Base-by-base conservation (phyloP, 2,888 invertebrate species). In the Microdon myrmicae region DNA sequence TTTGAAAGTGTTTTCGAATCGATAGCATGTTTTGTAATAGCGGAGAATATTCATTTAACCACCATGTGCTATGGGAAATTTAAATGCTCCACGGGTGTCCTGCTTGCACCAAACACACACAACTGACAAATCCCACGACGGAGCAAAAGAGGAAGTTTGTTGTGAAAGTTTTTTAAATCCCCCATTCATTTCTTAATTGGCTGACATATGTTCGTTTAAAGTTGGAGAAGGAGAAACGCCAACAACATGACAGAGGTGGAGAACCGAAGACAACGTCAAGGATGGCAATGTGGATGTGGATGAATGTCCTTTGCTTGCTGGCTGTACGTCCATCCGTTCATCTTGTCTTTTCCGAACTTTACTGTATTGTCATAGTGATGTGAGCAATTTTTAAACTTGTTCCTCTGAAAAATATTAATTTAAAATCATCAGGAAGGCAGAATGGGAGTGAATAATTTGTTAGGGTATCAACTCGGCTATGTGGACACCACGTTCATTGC, bases 131-230 rank as follows among this genome's bases (percentile, higher is more conserved):
- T 29, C 25, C 45, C 31, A 37, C 20, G 19, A 26, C 29, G 14
- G 13, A 47, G 29, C 29, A 29, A 26, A 35, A 53, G 43, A 43
- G 29, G 43, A 64, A 64, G 58, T 64, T 64, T 58, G 41, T 49
- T 47, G 37, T 47, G 34, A 58, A 64, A 58, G 45, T 64, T 58
- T 64, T 37, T 45, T 43, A 28, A 64, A 64, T 64, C 51, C 47
- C 47, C 64, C 47, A 58, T 64, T 64, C 51, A 45, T 58, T 64
- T 43, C 64, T 38, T 64, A 64, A 64, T 64, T 64, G 64, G 64
- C 58, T 64, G 53, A 64, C 64, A 64, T 64, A 64, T 64, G 58
- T 64, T 64, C 64, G 38, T 43, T 58, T 47, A 37, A 45, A 34
- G 43, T 41, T 41, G 53, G 43, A 31, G 26, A 44, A 23, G 22